A percentile compares a stretch with the other conserved stretches of the same genome.
These are phyloP conservation scores for Loris lydekkerianus DNA, from an alignment of 2,797 vertebrate species.

Conservation along the genomic window DNA sequence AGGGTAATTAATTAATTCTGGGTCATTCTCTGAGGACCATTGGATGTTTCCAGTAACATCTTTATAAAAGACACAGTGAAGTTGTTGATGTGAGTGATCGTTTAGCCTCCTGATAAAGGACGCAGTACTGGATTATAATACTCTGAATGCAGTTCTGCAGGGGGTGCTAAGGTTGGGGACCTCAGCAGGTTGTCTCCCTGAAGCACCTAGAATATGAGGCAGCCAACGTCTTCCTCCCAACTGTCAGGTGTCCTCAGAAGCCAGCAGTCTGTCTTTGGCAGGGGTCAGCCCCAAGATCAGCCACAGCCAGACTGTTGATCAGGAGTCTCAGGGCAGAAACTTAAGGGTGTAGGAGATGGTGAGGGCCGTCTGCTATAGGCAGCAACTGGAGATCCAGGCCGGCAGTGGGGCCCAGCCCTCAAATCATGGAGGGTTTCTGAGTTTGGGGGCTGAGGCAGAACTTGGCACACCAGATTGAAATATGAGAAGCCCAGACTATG, in stretches of 20 bases:
- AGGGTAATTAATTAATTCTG: slow-evolving; percentile 67
- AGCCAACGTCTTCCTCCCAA: not conserved
- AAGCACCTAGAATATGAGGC: slow-evolving; percentile 5
- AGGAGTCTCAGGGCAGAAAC: not conserved
- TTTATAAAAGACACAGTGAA: slow-evolving; percentile 51
- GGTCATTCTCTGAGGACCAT: slow-evolving; percentile 8
- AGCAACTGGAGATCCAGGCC: not conserved
- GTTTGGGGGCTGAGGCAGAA: not conserved
- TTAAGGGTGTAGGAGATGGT: not conserved
- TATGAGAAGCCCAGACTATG: not conserved
- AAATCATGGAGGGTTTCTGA: not conserved
- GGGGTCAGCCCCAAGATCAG: not conserved
- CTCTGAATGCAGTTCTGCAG: not conserved
- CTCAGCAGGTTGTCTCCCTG: not conserved
- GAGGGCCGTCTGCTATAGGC: not conserved
- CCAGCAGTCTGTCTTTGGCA: not conserved
- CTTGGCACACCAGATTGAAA: not conserved
- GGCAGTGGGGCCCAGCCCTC: not conserved
- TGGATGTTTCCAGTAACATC: slow-evolving; percentile 14
- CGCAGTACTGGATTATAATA: not conserved
- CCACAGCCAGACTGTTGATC: not conserved
- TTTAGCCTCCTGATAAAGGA: slow-evolving; percentile 33
- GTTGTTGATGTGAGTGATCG: slow-evolving; percentile 13
- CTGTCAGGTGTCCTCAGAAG: not conserved
- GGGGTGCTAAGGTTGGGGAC: not conserved